Evolutionary conservation across 1,140 invertebrate genomes (phyloP).

Genomic region (Drosophila littoralis): DNA sequence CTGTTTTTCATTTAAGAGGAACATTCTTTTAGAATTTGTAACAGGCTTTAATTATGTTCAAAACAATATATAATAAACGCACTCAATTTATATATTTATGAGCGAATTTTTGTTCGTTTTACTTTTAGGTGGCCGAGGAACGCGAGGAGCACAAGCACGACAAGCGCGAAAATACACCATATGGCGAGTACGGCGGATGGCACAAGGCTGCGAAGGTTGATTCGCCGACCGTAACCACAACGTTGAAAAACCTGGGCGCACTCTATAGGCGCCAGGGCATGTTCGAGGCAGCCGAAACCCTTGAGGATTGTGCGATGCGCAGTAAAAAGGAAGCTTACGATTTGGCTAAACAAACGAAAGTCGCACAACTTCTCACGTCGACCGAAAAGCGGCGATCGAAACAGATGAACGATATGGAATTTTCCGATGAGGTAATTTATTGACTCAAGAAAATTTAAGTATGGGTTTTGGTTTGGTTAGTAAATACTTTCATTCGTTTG

Average conservation of each 20-base stretch:
- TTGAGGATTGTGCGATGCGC: conserved; percentile 98
- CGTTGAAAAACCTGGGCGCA: conserved; percentile 98
- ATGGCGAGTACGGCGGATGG: conserved; percentile 98
- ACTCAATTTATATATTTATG: background rate
- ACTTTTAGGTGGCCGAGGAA: conserved; percentile 94
- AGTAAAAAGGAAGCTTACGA: conserved; percentile 97
- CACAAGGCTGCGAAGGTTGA: conserved; percentile 99
- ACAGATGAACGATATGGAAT: conserved; percentile 78
- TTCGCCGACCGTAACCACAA: conserved; percentile 98
- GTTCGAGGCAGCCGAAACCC: conserved; percentile 98
- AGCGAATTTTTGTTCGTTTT: conserved; percentile 13
- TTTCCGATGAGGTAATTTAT: conserved; percentile 71
- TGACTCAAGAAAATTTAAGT: background rate
- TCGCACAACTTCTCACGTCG: conserved; percentile 88
- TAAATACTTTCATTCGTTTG: background rate
- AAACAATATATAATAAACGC: too few relatives aligned
- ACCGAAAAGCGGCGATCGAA: conserved; percentile 82
- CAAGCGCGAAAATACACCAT: conserved; percentile 95
- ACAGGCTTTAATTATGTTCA: too few relatives aligned
- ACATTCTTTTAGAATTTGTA: background rate
- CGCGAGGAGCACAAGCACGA: conserved; percentile 97
- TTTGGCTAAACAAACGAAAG: conserved; percentile 95
- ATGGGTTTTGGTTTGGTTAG: conserved; percentile 2
- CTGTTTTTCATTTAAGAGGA: conserved; percentile 4
- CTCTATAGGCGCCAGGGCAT: conserved; percentile 98